These are phyloP conservation scores for Heterohyrax brucei DNA, from an alignment of 2,797 vertebrate species.

Conservation along the genomic window DNA sequence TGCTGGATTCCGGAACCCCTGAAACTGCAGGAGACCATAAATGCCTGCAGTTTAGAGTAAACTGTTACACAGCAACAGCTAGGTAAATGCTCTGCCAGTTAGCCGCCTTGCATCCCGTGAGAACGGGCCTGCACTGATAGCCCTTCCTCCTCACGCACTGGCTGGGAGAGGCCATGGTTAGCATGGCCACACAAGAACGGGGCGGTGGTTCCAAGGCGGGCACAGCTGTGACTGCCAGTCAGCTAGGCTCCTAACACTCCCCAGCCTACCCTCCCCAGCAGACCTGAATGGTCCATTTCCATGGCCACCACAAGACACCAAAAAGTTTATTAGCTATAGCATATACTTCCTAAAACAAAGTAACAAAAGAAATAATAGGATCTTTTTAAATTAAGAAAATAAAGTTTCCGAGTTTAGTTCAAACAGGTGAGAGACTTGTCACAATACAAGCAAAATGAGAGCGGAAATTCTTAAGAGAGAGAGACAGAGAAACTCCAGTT, in stretches of 20 bases:
- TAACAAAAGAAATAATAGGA: background rate
- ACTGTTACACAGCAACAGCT: background rate
- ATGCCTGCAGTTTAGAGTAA: background rate
- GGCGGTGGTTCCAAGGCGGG: background rate
- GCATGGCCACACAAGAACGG: constrained; percentile 19
- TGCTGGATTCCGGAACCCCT: background rate
- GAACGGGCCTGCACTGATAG: background rate
- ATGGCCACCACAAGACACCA: background rate
- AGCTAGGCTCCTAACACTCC: background rate
- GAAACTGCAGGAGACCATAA: background rate
- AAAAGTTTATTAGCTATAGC: background rate
- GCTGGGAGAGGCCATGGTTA: background rate
- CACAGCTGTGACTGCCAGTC: constrained; percentile 45
- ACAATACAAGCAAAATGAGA: constrained; percentile 42
- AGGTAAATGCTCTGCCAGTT: background rate
- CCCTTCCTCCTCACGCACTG: background rate
- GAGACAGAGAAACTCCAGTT: constrained; percentile 26
- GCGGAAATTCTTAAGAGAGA: background rate
- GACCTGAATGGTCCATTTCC: constrained; percentile 7
- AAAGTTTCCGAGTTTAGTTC: background rate
- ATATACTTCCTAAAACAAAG: constrained; percentile 47
- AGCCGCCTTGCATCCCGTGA: background rate
- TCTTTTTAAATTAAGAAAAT: constrained; percentile 25
- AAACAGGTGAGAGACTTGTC: background rate
- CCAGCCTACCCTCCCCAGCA: background rate